Base-by-base conservation (phyloP, 2,113 vertebrate species). In the Oryzias woworae region DNA sequence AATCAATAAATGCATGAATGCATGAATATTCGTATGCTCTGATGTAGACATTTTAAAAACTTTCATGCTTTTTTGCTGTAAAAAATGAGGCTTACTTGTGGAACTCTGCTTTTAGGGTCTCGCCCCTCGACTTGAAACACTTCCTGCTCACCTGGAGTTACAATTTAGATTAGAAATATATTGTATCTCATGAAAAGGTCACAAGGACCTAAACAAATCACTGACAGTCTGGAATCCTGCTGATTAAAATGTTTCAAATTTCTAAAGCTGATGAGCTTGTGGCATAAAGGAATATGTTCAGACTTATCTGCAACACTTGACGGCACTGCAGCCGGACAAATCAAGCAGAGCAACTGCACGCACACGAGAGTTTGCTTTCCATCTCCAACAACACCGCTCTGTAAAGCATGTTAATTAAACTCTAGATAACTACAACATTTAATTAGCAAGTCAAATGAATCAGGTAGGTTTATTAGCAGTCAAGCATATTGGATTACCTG, bases 401-500 rank as follows among this genome's bases (percentile, higher is more conserved):
- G 10, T 17, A 63, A 62, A 50, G 52, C 69, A 69, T 81, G 79
- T 81, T 77, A 85, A 82, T 89, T 82, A 85, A 83, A 56, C 48
- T 60, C 58, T 49, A 17, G 73, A 84, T 80, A 86, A 76, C 49
- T 14, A 75, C 56, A 20, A 67, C 53, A 52, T 77, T 82, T 73
- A 83, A 83, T 85, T 82, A 84, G 82, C 72, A 66, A 81, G 78
- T 85, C 68, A 73, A 80, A 78, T 79, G 14, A 78, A 75, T 71
- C 61, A 64, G 61, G 58, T 16, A 58, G 62, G 57, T 62, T 66
- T 62, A 71, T 79, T 69, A 76, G 64, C 23, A 57, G 26, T 41
- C 13, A 13, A 23, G 59, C 53, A 7, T 66, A 36, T 66, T 70
- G 59, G 58, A 75, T 73, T 64, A 68, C 48, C 65, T 36, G 43